These are phyloP conservation scores for Noctuana brunneofusca DNA, from an alignment of 2,888 invertebrate genomes.

Conservation along the genomic window DNA sequence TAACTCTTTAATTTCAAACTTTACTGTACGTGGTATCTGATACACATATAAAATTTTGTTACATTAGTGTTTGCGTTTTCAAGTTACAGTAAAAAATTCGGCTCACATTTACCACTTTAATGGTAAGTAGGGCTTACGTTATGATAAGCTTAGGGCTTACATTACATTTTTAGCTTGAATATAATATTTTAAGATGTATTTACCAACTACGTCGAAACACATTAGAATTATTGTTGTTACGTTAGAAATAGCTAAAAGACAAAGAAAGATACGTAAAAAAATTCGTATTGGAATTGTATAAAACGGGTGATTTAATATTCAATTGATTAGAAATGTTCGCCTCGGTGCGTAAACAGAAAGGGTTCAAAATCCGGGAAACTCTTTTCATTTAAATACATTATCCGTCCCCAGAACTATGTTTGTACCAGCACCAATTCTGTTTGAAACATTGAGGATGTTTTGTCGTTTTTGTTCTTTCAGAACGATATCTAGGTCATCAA, in stretches of 20 bases:
- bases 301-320: slow-evolving; percentile 9
- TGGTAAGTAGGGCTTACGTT: not conserved
- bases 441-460: slow-evolving; percentile 8
- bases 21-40: slow-evolving; percentile 39
- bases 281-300: not conserved
- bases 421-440: not conserved
- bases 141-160: not conserved
- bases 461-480: slow-evolving; percentile 19
- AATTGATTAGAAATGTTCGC: slow-evolving; percentile 7
- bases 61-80: not conserved
- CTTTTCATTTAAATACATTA: slow-evolving; percentile 15
- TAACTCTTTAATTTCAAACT: slow-evolving; percentile 55
- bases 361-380: slow-evolving; percentile 4
- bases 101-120: not conserved
- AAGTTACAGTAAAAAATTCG: not conserved
- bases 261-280: not conserved
- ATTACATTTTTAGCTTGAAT: not conserved
- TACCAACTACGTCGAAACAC: not conserved
- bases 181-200: not conserved
- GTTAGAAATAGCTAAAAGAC: not conserved
- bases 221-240: not conserved
- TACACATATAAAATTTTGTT: slow-evolving; percentile 13
- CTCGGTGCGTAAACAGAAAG: not conserved
- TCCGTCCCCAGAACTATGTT: slow-evolving; percentile 15
- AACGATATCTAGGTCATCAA: slow-evolving; percentile 29